Percentiles rank a stretch among this genome's conserved stretches.
phyloP scores from a whole-genome alignment of 2,113 vertebrate species.

The Dipodomys ordii region DNA sequence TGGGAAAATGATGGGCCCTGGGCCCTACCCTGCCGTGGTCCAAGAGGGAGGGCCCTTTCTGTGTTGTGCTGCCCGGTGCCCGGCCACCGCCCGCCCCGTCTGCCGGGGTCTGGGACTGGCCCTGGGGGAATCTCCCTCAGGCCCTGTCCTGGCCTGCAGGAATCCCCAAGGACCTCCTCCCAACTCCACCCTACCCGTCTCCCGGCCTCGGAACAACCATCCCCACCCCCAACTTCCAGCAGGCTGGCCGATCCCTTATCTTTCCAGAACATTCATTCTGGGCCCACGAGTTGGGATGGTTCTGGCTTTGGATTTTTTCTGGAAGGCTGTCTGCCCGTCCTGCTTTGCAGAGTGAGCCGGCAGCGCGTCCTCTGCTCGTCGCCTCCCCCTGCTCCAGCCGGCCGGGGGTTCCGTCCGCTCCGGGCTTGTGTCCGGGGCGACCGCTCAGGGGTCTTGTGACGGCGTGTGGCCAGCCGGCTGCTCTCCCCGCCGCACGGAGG shows the following conservation, averaged over 20 bases:
- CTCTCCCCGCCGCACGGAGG: slow-evolving; percentile 43
- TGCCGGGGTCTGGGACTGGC: neutral
- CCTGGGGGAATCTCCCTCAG: too few relatives aligned
- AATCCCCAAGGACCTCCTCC: neutral
- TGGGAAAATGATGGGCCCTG: neutral
- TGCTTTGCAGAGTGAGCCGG: too few relatives aligned
- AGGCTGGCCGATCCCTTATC: slow-evolving; percentile 75
- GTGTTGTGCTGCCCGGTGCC: slow-evolving; percentile 76
- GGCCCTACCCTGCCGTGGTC: too few relatives aligned
- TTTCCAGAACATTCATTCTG: slow-evolving; percentile 74
- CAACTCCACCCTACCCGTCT: neutral
- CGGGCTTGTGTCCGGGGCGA: neutral
- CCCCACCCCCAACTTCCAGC: slow-evolving; percentile 17
- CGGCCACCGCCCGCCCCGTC: neutral
- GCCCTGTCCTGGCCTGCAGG: neutral
- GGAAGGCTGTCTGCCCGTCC: slow-evolving; percentile 57
- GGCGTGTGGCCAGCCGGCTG: neutral
- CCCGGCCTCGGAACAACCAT: slow-evolving; percentile 81
- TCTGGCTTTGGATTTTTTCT: slow-evolving; percentile 13
- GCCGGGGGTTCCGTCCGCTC: slow-evolving; percentile 48
- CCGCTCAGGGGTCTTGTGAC: slow-evolving; percentile 73
- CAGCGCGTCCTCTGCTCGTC: too few relatives aligned
- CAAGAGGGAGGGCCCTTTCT: slow-evolving; percentile 50
- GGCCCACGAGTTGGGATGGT: slow-evolving; percentile 70
- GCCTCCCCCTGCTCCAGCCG: neutral